These are phyloP conservation scores for Dendronephthya gigantea DNA, from an alignment of 64 coral and sea anemone genomes.

Conservation along the genomic window DNA sequence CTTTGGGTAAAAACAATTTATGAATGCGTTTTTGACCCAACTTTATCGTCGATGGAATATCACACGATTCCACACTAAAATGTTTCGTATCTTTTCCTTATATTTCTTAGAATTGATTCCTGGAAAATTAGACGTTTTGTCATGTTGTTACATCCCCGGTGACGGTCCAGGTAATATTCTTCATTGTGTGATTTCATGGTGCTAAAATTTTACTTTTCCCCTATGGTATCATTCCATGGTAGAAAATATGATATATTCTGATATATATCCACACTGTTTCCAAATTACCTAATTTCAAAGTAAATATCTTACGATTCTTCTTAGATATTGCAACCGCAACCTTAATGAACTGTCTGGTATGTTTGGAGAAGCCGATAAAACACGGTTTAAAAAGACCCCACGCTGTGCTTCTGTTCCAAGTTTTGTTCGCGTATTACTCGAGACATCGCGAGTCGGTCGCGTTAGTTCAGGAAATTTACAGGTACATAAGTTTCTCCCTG, in stretches of 20 bases:
- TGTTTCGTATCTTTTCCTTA: too few relatives aligned
- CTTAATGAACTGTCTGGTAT: not conserved
- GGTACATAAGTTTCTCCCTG: too few relatives aligned
- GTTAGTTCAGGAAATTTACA: constrained; percentile 1
- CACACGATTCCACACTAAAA: too few relatives aligned
- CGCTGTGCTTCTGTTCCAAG: not conserved
- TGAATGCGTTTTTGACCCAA: not conserved
- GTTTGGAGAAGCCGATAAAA: not conserved
- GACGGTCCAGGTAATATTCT: not conserved
- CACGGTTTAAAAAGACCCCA: not conserved
- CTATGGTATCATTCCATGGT: too few relatives aligned
- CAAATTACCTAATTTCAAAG: too few relatives aligned
- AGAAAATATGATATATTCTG: too few relatives aligned
- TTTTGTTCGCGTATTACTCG: not conserved
- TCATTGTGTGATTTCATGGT: not conserved
- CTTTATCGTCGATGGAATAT: too few relatives aligned
- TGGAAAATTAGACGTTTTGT: constrained; percentile 3
- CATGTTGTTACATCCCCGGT: not conserved
- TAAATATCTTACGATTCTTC: not conserved
- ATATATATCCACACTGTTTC: too few relatives aligned
- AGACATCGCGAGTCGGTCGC: not conserved
- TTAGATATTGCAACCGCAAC: not conserved
- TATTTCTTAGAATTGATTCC: not conserved
- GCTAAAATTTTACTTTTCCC: too few relatives aligned
- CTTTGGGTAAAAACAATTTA: not conserved